These are phyloP conservation scores for Neosilurus hyrtlii DNA, from an alignment of 2,797 vertebrate species.

Conservation along the genomic window DNA sequence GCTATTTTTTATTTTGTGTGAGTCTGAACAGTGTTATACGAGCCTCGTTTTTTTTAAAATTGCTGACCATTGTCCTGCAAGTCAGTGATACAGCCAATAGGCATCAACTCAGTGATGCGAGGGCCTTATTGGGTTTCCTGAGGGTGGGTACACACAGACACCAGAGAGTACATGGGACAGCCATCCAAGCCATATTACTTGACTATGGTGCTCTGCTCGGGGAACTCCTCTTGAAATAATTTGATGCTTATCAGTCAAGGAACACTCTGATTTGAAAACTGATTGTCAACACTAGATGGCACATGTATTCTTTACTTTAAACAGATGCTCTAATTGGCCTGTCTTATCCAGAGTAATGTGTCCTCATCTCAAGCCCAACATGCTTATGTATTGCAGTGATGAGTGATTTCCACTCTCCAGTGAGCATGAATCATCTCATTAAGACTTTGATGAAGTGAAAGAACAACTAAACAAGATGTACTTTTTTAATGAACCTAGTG, in stretches of 20 bases:
- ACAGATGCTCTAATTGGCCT: neutral
- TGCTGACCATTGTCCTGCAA: no score
- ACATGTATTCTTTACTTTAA: slow-evolving; percentile 7
- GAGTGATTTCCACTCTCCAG: neutral
- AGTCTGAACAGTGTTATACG: no score
- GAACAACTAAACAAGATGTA: neutral
- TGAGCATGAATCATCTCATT: neutral
- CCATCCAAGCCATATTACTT: no score
- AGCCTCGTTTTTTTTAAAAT: no score
- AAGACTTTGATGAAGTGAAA: neutral
- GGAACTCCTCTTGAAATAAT: neutral
- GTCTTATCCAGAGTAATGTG: neutral
- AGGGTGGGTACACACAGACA: neutral
- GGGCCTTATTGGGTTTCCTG: no score
- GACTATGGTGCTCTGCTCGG: no score
- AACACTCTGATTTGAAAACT: neutral
- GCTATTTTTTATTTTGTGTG: no score
- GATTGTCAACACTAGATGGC: slow-evolving; percentile 38
- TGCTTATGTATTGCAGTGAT: neutral
- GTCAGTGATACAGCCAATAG: no score
- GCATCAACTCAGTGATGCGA: no score
- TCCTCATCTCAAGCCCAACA: neutral
- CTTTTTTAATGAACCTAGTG: neutral
- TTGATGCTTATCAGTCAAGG: neutral
- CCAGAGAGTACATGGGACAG: no score